These are phyloP conservation scores for Catagonus wagneri DNA, from an alignment of 2,113 vertebrate species.

Conservation along the genomic window DNA sequence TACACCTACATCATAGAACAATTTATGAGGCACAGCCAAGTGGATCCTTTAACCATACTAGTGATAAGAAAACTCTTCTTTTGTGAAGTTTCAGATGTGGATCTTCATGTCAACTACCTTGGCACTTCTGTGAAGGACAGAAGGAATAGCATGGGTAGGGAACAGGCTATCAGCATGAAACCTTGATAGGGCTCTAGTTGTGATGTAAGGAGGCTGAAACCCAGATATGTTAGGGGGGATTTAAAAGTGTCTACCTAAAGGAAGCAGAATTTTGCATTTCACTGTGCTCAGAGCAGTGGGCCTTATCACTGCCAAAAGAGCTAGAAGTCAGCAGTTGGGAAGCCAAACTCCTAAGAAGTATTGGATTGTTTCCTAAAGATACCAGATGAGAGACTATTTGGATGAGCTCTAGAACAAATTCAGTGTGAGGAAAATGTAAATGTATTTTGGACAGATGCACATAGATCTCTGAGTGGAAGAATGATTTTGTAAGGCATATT, in stretches of 20 bases:
- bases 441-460: neutral
- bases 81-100: neutral
- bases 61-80: too few relatives aligned
- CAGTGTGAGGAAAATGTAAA: conserved; percentile 29
- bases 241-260: neutral
- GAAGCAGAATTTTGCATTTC: neutral
- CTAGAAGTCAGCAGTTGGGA: neutral
- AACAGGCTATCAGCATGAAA: neutral
- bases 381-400: conserved; percentile 17
- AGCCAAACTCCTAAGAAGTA: neutral
- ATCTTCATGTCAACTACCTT: neutral
- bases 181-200: neutral
- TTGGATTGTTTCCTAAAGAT: neutral
- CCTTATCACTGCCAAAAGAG: neutral
- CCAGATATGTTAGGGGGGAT: neutral
- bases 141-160: too few relatives aligned
- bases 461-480: neutral
- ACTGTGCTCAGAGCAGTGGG: neutral
- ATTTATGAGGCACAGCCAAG: neutral
- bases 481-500: neutral
- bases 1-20: neutral
- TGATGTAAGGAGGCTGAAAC: neutral
- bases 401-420: conserved; percentile 44
- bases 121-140: neutral
- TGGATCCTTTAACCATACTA: neutral